phyloP scores from a whole-genome alignment of 2,113 vertebrate genomes.

The Tragelaphus imberbis region DNA sequence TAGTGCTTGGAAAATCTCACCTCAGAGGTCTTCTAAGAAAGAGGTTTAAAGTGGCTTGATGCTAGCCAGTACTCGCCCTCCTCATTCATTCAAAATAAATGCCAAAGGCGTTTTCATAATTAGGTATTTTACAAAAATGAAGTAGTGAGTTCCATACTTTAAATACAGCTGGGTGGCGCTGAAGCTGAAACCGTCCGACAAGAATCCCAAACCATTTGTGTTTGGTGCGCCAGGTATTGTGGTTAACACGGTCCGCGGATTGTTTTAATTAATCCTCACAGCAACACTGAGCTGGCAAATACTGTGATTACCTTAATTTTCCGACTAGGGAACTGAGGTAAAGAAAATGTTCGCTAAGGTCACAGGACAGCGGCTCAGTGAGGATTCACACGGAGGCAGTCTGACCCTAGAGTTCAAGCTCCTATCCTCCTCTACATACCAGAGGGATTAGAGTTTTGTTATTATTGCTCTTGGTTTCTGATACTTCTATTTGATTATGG shows the following conservation, averaged over 20 bases:
- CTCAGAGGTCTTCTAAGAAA: neutral
- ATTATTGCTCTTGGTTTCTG: slow-evolving; percentile 20
- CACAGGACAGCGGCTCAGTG: neutral
- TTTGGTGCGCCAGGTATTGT: neutral
- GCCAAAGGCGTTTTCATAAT: neutral
- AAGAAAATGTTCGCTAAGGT: neutral
- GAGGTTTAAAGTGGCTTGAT: neutral
- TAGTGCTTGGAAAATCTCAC: neutral
- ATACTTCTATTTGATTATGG: slow-evolving; percentile 27
- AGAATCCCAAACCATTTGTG: neutral
- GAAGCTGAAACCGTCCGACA: neutral
- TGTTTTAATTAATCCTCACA: slow-evolving; percentile 1
- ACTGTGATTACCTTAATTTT: neutral
- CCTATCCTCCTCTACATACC: neutral
- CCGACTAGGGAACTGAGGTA: neutral
- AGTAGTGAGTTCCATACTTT: neutral
- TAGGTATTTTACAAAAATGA: neutral
- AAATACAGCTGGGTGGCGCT: neutral
- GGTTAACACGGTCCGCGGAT: neutral
- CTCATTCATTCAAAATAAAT: neutral
- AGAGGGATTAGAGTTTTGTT: slow-evolving; percentile 25
- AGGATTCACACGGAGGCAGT: neutral
- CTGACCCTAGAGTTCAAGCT: slow-evolving; percentile 6
- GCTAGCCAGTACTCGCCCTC: neutral
- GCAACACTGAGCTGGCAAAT: neutral